phyloP scores from a whole-genome alignment of 2,797 vertebrate species.

The Morelia viridis region DNA sequence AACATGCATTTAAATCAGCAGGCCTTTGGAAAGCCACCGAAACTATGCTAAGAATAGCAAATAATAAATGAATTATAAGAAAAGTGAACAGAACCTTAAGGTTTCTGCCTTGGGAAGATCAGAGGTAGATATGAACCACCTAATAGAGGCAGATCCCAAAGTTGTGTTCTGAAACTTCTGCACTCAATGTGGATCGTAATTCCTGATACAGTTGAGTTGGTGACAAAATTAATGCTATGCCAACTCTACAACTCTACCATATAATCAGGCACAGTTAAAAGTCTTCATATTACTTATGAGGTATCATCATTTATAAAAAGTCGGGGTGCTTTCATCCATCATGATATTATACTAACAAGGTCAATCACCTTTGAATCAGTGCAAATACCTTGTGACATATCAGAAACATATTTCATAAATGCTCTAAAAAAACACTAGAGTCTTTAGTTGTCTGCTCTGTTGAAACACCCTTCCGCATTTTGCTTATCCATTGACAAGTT shows the following conservation, averaged over 20 bases:
- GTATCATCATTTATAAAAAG: conserved; percentile 15
- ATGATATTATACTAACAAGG: neutral
- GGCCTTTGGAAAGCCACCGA: conserved; percentile 15
- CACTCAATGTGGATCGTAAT: neutral
- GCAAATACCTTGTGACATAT: neutral
- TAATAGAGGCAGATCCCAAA: neutral
- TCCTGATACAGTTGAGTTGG: conserved; percentile 6
- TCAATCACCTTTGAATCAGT: conserved; percentile 15
- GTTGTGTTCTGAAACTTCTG: neutral
- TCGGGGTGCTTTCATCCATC: conserved; percentile 37
- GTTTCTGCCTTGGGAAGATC: neutral
- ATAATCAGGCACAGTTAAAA: conserved; percentile 20
- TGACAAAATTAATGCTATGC: conserved; percentile 1
- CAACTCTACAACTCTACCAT: neutral
- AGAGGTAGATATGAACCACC: conserved; percentile 16
- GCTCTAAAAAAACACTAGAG: neutral
- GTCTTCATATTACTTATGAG: neutral
- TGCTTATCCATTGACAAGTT: conserved; percentile 4
- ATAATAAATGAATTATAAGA: neutral
- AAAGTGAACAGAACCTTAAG: conserved; percentile 7
- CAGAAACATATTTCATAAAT: neutral
- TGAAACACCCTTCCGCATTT: neutral
- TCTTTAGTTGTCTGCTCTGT: neutral
- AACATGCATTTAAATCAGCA: conserved; percentile 25
- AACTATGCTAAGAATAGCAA: neutral